phyloP scores from a whole-genome alignment of 2,113 vertebrate species.

The Centrocercus urophasianus region DNA sequence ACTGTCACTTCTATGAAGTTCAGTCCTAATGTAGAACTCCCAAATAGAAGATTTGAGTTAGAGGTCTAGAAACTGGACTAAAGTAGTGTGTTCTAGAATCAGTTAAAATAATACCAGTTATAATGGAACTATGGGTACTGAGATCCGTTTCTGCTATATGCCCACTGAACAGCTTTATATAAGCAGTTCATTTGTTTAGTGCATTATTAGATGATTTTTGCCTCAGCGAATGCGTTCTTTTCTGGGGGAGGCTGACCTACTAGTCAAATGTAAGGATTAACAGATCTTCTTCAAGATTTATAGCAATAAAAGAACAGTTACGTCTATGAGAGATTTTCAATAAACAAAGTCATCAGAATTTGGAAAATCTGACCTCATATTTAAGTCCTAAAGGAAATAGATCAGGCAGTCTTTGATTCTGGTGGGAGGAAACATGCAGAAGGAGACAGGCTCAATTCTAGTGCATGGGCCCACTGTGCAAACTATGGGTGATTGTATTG shows the following conservation, averaged over 20 bases:
- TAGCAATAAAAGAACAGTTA: neutral
- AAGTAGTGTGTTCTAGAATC: neutral
- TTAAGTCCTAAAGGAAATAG: neutral
- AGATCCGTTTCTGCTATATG: rapidly evolving
- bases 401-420: neutral
- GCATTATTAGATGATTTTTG: neutral
- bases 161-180: neutral
- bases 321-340: neutral
- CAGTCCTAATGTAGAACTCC: neutral
- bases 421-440: neutral
- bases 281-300: neutral
- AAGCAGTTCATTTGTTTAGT: neutral
- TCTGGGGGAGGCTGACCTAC: neutral
- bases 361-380: neutral
- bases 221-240: neutral
- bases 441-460: neutral
- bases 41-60: neutral
- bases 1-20: neutral
- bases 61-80: neutral
- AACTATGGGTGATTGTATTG: neutral
- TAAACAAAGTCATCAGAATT: neutral
- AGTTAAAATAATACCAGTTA: neutral
- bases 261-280: neutral
- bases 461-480: neutral
- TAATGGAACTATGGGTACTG: neutral